Evolutionary conservation across 2,888 invertebrate species (phyloP).

Genomic region (Eubasilissa splendida): DNA sequence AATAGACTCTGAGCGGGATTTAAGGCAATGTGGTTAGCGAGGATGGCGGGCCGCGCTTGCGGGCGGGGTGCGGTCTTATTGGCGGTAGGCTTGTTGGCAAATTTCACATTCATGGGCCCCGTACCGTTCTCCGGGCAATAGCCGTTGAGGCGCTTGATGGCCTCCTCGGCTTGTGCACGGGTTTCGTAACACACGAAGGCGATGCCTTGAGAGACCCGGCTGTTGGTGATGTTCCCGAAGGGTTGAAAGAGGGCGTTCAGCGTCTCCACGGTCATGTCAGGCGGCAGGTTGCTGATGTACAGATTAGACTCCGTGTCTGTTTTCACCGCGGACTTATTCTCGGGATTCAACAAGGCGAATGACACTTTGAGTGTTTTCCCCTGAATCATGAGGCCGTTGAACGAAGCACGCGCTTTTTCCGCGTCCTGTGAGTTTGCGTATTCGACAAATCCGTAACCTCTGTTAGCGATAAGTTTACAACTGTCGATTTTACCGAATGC

Average conservation of each 20-base stretch:
- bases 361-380: constrained; percentile 72
- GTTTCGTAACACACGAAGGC: constrained; percentile 71
- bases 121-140: constrained; percentile 68
- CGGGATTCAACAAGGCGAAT: constrained; percentile 71
- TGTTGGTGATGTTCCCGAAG: constrained; percentile 70
- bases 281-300: constrained; percentile 72
- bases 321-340: constrained; percentile 71
- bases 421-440: constrained; percentile 73
- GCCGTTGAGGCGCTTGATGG: constrained; percentile 69
- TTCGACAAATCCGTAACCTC: constrained; percentile 72
- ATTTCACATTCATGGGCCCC: constrained; percentile 70
- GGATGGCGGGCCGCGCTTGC: constrained; percentile 62
- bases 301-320: constrained; percentile 72
- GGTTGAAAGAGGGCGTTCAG: constrained; percentile 68
- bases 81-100: constrained; percentile 70
- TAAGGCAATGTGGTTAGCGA: constrained; percentile 61
- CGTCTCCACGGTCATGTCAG: constrained; percentile 71
- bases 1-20: constrained; percentile 64
- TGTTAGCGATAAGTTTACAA: constrained; percentile 71
- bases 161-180: constrained; percentile 70
- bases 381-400: constrained; percentile 72
- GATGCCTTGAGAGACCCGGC: constrained; percentile 71
- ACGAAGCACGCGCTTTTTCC: constrained; percentile 71
- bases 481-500: constrained; percentile 73
- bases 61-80: constrained; percentile 68